phyloP scores from a whole-genome alignment of 2,888 invertebrate species.

The Mesoligia furuncula region DNA sequence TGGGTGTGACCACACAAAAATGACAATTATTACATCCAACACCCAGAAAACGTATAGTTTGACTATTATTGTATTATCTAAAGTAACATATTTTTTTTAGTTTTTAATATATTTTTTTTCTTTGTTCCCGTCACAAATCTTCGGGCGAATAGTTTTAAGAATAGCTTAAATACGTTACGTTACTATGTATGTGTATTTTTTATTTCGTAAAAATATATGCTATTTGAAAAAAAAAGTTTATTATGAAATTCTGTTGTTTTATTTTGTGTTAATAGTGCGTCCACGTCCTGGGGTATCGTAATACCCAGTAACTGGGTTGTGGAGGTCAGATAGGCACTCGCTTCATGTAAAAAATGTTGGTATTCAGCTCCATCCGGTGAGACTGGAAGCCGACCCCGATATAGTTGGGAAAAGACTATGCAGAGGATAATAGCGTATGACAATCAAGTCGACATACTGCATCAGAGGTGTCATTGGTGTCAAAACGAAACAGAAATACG shows the following conservation, averaged over 20 bases:
- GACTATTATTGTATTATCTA: constrained; percentile 61
- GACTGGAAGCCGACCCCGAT: no score
- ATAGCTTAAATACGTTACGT: constrained; percentile 82
- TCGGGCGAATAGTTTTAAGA: constrained; percentile 72
- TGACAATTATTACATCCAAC: constrained; percentile 18
- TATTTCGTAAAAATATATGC: constrained; percentile 87
- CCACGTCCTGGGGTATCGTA: no score
- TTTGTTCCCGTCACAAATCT: constrained; percentile 70
- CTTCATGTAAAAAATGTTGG: no score
- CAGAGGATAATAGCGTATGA: no score
- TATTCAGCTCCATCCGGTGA: no score
- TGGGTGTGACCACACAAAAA: constrained; percentile 10
- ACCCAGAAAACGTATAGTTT: constrained; percentile 43
- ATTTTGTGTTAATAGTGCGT: constrained; percentile 53
- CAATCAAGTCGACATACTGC: no score
- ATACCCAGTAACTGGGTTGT: no score
- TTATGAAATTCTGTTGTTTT: constrained; percentile 77
- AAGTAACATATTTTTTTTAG: constrained; percentile 62
- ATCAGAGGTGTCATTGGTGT: no score
- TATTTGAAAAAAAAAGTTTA: constrained; percentile 83
- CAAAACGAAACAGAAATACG: no score
- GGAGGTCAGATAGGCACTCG: no score
- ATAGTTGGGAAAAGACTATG: no score
- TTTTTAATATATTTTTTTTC: constrained; percentile 61
- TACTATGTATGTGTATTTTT: constrained; percentile 85